Conservation (phyloP, 2,113 vertebrate species). For the Ptyas mucosa region DNA sequence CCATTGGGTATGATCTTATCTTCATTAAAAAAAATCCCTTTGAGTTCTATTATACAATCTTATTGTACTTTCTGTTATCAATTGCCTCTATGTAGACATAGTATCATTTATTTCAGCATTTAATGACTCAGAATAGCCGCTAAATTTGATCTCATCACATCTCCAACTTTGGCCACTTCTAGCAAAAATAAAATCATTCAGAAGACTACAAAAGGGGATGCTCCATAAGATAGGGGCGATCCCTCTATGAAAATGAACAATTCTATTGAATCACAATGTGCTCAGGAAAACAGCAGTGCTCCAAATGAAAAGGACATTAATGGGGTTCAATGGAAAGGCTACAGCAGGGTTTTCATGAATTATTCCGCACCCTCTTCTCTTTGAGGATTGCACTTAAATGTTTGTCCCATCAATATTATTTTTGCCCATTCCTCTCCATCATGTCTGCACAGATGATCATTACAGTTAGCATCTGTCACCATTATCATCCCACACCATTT, state of each 20-base stretch:
- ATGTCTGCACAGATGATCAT: conserved; percentile 55
- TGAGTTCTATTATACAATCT: neutral
- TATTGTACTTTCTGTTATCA: neutral
- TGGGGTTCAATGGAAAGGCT: neutral
- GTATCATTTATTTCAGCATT: neutral
- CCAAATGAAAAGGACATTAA: neutral
- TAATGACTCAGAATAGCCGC: neutral
- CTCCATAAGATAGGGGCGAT: neutral
- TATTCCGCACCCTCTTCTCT: neutral
- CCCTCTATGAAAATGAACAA: neutral
- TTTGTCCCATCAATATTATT: conserved; percentile 34
- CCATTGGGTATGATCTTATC: neutral
- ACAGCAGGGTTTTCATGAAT: neutral
- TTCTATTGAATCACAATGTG: too few species aligned
- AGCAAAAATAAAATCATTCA: neutral
- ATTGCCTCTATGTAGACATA: neutral
- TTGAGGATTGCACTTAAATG: neutral
- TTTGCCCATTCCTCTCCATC: neutral
- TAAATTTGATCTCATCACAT: neutral
- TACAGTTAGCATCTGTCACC: conserved; percentile 35
- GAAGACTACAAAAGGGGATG: neutral
- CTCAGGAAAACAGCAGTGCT: neutral
- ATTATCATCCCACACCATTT: conserved; percentile 49
- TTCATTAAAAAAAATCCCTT: neutral
- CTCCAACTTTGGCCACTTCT: neutral